A percentile compares a stretch with the other conserved stretches of the same genome.
Evolutionary conservation across 1,140 invertebrate species (phyloP).

Genomic region (Stegodyphus mimosarum): DNA sequence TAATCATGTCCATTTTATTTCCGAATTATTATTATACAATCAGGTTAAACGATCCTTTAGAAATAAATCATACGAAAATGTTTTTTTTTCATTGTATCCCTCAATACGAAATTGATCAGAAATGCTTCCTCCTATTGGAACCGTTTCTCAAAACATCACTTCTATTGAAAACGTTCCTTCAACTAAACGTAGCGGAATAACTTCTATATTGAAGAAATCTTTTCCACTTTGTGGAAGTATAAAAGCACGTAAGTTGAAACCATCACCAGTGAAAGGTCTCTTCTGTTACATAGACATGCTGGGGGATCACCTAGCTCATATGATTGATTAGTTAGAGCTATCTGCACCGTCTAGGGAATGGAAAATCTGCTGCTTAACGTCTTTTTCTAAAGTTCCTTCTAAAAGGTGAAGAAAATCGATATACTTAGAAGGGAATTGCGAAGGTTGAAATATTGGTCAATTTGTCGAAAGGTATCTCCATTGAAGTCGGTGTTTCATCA

Average conservation of each 20-base stretch:
- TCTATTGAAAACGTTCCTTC: too few species aligned
- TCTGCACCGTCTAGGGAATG: slow-evolving; percentile 30
- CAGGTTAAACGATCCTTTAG: too few species aligned
- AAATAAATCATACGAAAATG: too few species aligned
- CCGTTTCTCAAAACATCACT: too few species aligned
- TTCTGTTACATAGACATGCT: slow-evolving; percentile 24
- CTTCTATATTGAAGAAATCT: background rate
- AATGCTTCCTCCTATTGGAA: too few species aligned
- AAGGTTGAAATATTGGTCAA: slow-evolving; percentile 56
- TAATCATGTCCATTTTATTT: too few species aligned
- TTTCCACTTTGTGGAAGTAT: background rate
- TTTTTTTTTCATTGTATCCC: too few species aligned
- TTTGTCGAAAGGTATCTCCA: slow-evolving; percentile 34
- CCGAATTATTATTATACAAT: too few species aligned
- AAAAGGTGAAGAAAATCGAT: slow-evolving; percentile 52
- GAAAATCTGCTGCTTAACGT: slow-evolving; percentile 43
- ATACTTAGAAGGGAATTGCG: slow-evolving; percentile 24
- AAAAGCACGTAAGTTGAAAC: background rate
- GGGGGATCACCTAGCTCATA: slow-evolving; percentile 15
- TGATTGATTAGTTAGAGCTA: slow-evolving; percentile 45
- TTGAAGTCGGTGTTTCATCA: slow-evolving; percentile 41
- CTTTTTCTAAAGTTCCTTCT: slow-evolving; percentile 47
- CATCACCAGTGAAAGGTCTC: slow-evolving; percentile 1
- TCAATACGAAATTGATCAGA: too few species aligned
- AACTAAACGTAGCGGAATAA: too few species aligned